Evolutionary conservation across 2,888 invertebrate species (phyloP).

Genomic region (Teleiodes luculella): DNA sequence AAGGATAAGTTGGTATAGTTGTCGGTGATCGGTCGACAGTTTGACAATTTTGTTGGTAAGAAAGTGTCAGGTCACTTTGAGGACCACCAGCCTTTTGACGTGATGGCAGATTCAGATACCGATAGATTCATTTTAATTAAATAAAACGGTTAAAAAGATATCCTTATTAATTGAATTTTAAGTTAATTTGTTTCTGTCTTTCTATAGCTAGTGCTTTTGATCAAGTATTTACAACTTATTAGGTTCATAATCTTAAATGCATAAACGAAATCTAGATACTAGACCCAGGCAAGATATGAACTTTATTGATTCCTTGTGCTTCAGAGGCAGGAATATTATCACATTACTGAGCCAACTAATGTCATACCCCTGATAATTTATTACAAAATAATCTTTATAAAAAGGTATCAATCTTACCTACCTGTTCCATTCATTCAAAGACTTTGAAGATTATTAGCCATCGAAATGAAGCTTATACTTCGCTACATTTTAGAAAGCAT

Average conservation of each 20-base stretch:
- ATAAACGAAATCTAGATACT: no score
- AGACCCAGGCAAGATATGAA: no score
- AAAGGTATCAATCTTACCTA: neutral
- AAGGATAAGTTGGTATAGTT: constrained; percentile 31
- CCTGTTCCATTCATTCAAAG: neutral
- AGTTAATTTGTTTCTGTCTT: no score
- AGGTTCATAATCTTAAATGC: no score
- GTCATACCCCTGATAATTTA: no score
- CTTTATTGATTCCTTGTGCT: no score
- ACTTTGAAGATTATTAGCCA: neutral
- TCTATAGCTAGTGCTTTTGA: no score
- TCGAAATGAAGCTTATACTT: neutral
- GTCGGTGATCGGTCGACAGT: constrained; percentile 66
- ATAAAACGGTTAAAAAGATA: neutral
- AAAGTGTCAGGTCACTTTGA: constrained; percentile 61
- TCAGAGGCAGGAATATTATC: no score
- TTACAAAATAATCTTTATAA: neutral
- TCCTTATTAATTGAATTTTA: no score
- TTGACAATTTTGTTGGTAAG: constrained; percentile 67
- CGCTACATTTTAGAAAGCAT: constrained; percentile 2
- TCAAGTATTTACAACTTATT: no score
- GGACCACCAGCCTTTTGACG: constrained; percentile 63
- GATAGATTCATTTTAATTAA: constrained; percentile 63
- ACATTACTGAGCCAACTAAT: no score
- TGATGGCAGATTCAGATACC: constrained; percentile 50